Base-by-base conservation (phyloP, 35 echinoderm and acorn worm genomes). In the Stichopus chloronotus region DNA sequence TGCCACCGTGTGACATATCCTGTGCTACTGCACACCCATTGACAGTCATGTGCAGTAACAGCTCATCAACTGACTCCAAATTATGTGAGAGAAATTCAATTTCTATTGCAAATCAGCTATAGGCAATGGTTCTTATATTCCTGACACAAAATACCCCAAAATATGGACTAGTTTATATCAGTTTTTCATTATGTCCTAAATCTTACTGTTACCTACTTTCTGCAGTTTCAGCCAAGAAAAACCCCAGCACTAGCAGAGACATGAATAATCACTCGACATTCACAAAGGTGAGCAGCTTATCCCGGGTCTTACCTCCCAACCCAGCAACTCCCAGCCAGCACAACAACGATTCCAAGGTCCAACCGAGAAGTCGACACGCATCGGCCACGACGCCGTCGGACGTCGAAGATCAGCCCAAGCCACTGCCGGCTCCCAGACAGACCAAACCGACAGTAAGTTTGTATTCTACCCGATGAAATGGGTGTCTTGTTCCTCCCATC, bases 141-240 rank as follows among this genome's bases (percentile, higher is more conserved):
- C 30, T 43, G 30, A 43, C 30, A 43, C 30, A 43, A 43, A 43
- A 43, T 43, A 43, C 0, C 30, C 30, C 3, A 43, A 43, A 43
- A 0, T 43, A 43, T 43, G 30, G 30, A 43, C 30, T 43, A 1
- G 30, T 43, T 43, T 43, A 43, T 43, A 43, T 43, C 30, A 43
- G 3, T 43, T 43, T 43, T 43, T 43, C 30, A 43, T 43, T 43
- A 43, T 3, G 0, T 3, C 30, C 30, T 43, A 0, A 43, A 43
- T 43, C 30, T 43, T 0, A 43, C 30, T 43, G 30, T 43, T 43
- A 43, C 30, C 30, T 43, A 0, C 30, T 43, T 43, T 43, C 30
- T 59, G 53, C 52, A 94, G 95, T 93, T 80, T 87, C 95, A 55
- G 21, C 65, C 13, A 96, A 96, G 92, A 96, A 92, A 17, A 84